These are phyloP conservation scores for Sphenopsis melanotis DNA, from an alignment of 2,797 vertebrate genomes.

Conservation along the genomic window DNA sequence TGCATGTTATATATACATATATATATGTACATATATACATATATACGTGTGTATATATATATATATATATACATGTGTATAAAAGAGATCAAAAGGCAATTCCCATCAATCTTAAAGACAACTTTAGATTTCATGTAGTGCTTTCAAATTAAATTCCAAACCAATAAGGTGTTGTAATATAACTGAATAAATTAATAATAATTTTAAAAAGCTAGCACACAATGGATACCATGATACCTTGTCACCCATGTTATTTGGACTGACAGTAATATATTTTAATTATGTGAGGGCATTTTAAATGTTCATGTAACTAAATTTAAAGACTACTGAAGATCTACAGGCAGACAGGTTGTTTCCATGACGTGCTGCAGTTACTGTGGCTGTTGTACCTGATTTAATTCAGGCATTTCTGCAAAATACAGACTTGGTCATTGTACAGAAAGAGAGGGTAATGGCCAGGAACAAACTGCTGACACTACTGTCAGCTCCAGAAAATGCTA, in stretches of 20 bases:
- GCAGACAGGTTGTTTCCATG: not conserved
- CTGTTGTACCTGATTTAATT: not conserved
- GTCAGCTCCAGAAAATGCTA: not conserved
- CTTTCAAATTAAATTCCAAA: not conserved
- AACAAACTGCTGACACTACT: not conserved
- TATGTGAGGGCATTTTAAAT: not conserved
- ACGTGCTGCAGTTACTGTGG: not conserved
- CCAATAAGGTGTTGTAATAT: not conserved
- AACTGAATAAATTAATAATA: not conserved
- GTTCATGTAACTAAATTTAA: not conserved
- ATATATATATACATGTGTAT: fast-evolving
- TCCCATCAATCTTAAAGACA: not conserved
- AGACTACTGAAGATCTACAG: not conserved
- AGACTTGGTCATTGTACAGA: not conserved
- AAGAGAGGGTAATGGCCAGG: not conserved
- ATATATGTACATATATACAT: too few relatives aligned
- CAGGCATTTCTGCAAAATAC: not conserved
- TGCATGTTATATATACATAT: not conserved
- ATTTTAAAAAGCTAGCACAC: not conserved
- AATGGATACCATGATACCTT: not conserved
- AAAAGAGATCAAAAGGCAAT: not conserved
- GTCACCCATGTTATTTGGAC: not conserved
- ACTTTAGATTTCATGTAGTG: not conserved
- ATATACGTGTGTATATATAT: too few relatives aligned
- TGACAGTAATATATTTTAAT: not conserved